Percentiles rank a stretch among this genome's conserved stretches.
Conservation (phyloP, 2,888 invertebrate species). For the Taphrorychus bicolor region DNA sequence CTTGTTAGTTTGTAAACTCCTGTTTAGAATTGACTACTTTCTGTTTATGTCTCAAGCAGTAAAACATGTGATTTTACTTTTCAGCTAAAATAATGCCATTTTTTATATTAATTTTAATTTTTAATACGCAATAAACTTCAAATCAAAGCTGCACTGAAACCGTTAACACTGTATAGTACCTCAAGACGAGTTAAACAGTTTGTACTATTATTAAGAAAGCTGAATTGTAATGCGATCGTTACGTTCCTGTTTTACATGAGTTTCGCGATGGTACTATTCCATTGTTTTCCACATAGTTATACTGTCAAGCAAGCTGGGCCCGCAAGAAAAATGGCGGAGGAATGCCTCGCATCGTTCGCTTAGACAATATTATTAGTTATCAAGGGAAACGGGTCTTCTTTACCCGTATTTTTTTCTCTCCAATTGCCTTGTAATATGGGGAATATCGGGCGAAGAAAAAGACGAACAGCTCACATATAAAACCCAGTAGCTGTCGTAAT, state of each 20-base stretch:
- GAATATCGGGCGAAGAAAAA: neutral
- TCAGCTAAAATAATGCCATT: too few relatives aligned
- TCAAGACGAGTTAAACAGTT: too few relatives aligned
- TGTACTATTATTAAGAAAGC: too few relatives aligned
- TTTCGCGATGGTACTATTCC: neutral
- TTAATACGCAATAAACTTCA: too few relatives aligned
- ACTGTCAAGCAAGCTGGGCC: neutral
- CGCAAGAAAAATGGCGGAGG: neutral
- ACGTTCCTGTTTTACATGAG: neutral
- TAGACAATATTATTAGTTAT: neutral
- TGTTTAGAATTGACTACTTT: too few relatives aligned
- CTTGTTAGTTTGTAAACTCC: too few relatives aligned
- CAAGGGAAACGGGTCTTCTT: neutral
- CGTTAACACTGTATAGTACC: neutral
- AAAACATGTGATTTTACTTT: too few relatives aligned
- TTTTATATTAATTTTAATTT: too few relatives aligned
- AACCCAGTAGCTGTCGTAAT: slow-evolving; percentile 24
- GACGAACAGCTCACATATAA: slow-evolving; percentile 6
- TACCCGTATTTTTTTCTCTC: neutral
- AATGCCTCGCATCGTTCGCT: too few relatives aligned
- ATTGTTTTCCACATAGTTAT: neutral
- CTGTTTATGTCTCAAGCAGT: too few relatives aligned
- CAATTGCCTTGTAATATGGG: neutral
- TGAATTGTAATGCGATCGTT: neutral
- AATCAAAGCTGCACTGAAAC: neutral